Evolutionary conservation across 2,797 vertebrate species (phyloP), one percentile per base, ranked within the genome.

Genomic region (Eulemur rubriventer): DNA sequence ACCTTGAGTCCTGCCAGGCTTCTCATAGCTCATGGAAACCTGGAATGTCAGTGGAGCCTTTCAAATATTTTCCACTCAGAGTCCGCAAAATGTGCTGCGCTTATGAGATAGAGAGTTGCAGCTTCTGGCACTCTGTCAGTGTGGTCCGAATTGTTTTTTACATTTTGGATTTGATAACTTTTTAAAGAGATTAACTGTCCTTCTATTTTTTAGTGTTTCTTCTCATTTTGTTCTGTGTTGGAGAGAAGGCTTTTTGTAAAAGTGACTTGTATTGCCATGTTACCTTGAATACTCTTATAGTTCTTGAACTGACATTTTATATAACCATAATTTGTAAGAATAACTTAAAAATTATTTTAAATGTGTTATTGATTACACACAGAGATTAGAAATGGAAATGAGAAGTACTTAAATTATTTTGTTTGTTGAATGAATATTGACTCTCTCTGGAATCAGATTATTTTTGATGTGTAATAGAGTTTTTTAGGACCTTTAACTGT

Each of bases 351-450:
- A 83, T 48, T 33, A 14, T 79, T 91, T 59, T 17, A 76, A 48
- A 72, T 91, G 38, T 89, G 30, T 93, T 73, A 30, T 48, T 46
- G 28, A 75, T 91, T 82, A 92, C 89, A 79, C 17, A 70, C 20
- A 65, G 55, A 85, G 50, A 87, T 96, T 87, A 91, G 84, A 89
- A 84, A 85, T 79, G 59, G 61, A 92, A 90, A 79, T 86, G 57
- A 14, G 38, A 73, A 91, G 35, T 80, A n/a, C 38, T 91, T 57
- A 88, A 43, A 41, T 80, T 84, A 78, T 84, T 93, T 96, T 67
- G 46, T 92, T 70, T 96, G 35, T 81, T 86, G 41, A 92, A 83
- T 82, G n/a, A 95, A 26, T 86, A 14, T 85, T 94, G 46, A 67
- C 70, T 94, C 28, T 96, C 33, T 2, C 43, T 61, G 61, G 11